Evolutionary conservation across 2,888 invertebrate species (phyloP).

Genomic region (Phengaris arion): DNA sequence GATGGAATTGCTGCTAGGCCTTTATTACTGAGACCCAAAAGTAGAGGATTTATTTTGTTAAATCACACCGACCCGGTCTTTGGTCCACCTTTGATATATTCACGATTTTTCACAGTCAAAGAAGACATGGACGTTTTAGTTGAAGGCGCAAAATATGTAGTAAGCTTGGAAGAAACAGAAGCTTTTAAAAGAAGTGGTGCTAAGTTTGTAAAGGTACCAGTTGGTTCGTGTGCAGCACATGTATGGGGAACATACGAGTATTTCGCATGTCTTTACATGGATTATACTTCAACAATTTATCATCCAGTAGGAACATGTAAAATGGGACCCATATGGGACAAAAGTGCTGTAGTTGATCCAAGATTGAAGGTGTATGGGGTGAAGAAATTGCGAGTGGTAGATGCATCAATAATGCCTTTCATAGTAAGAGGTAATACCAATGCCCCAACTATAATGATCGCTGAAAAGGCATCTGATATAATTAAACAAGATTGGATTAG

Average conservation of each 20-base stretch:
- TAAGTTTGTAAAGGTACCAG: slow-evolving; percentile 73
- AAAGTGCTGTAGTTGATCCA: slow-evolving; percentile 82
- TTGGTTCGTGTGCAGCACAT: slow-evolving; percentile 79
- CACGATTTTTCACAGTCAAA: slow-evolving; percentile 83
- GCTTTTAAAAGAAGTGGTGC: slow-evolving; percentile 80
- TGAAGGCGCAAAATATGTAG: slow-evolving; percentile 79
- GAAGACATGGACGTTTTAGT: slow-evolving; percentile 82
- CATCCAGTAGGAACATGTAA: slow-evolving; percentile 85
- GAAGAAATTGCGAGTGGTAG: slow-evolving; percentile 81
- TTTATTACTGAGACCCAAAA: slow-evolving; percentile 81
- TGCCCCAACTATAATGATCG: slow-evolving; percentile 92
- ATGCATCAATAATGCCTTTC: slow-evolving; percentile 83
- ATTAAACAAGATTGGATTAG: slow-evolving; percentile 81
- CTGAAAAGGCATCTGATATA: slow-evolving; percentile 88
- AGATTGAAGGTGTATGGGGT: slow-evolving; percentile 82
- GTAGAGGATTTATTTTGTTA: slow-evolving; percentile 81
- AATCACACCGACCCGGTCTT: slow-evolving; percentile 85
- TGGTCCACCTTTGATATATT: slow-evolving; percentile 85
- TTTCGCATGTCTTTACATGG: slow-evolving; percentile 81
- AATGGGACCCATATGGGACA: slow-evolving; percentile 83
- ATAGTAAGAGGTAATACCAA: slow-evolving; percentile 87
- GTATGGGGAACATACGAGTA: slow-evolving; percentile 82
- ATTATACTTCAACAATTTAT: slow-evolving; percentile 85
- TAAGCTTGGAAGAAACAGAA: slow-evolving; percentile 80
- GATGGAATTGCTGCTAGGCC: slow-evolving; percentile 81